Evolutionary conservation across 2,113 vertebrate genomes (phyloP).

Genomic region (Charina bottae): DNA sequence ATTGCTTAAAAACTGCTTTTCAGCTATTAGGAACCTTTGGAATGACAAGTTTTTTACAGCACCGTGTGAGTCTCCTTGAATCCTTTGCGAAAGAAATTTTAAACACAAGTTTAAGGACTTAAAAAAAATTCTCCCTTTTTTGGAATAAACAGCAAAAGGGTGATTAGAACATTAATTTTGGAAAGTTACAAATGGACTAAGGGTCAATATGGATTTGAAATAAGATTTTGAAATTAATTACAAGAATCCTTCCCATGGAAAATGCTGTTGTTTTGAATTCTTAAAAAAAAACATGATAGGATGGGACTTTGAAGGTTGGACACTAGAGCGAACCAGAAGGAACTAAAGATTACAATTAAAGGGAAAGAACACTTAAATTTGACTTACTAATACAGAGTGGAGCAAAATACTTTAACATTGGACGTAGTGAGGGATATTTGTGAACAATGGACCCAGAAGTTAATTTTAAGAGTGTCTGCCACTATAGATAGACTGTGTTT

Average conservation of each 20-base stretch:
- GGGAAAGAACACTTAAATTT: neutral
- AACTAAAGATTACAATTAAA: neutral
- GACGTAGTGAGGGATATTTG: neutral
- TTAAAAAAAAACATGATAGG: neutral
- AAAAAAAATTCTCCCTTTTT: neutral
- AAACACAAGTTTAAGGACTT: neutral
- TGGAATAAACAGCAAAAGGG: neutral
- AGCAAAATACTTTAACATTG: neutral
- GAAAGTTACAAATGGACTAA: neutral
- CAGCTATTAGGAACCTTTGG: neutral
- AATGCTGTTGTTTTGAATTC: neutral
- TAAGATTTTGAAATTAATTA: neutral
- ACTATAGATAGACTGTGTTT: neutral
- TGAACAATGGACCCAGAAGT: neutral
- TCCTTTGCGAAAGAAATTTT: neutral
- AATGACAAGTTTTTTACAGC: neutral
- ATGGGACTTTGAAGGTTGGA: neutral
- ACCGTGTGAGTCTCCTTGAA: neutral
- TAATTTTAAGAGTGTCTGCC: neutral
- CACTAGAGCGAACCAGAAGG: neutral
- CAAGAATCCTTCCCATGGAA: neutral
- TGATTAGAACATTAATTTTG: neutral
- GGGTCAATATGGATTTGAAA: neutral
- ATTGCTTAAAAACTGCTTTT: neutral
- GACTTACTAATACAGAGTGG: neutral